Base-by-base conservation (phyloP, 2,888 invertebrate species). In the Trypoxylon attenuatum region DNA sequence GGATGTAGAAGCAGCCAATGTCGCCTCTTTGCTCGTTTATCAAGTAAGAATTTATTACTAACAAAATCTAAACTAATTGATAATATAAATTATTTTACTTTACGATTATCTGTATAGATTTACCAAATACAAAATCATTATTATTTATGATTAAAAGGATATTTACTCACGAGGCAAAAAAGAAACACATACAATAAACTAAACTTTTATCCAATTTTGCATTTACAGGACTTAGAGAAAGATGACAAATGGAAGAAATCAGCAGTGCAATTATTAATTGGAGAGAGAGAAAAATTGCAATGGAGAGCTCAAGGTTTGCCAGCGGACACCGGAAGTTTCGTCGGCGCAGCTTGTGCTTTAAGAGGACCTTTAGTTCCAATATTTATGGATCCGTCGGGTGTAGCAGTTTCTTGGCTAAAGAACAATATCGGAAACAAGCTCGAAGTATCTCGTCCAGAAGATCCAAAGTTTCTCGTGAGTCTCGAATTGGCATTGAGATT, bases 291-390 rank as follows among this genome's bases (percentile, higher is more conserved):
- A 77, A 92, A 94, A 79, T 87, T 97, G 47, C 91, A 92, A 71
- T 97, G 97, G 96, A 93, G 94, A 82, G 91, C 93, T 0, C 94
- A 96, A 81, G 96, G 96, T 0, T 88, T 97, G 4, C 93, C 96
- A 0, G 91, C 92, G 0, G 87, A 87, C n/a, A 86, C 84, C 2
- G 80, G 76, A 15, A 87, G 87, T 66, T 58, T 86, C 4, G 75
- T 84, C 0, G 86, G 85, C 0, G 87, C 86, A 1, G 79, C 83
- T 0, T 83, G 87, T 23, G 78, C 84, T 2, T 53, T 87, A 0
- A 88, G 86, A 68, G 89, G 90, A 38, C 90, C 90, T 22, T 89
- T 92, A 74, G 90, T 92, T 0, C 95, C 97, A 0, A 89, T 97
- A 53, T 89, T 99, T 39, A 89, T 99, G 42, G 99, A 99, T 88